Percentiles rank a stretch among this genome's conserved stretches.
Conservation (phyloP, 2,113 vertebrate genomes). For the Trematocara macrostoma region DNA sequence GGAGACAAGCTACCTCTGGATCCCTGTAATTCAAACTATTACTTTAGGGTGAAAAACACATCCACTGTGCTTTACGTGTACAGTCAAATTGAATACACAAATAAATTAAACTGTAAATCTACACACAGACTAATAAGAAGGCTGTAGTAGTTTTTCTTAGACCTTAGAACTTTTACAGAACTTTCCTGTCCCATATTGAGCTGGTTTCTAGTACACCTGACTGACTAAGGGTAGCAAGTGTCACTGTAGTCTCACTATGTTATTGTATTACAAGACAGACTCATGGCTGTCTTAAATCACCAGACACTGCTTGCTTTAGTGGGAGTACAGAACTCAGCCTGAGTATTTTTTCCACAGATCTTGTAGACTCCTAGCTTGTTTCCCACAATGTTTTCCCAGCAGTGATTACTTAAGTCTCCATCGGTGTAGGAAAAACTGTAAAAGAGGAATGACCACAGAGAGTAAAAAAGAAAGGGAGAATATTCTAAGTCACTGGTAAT, state of each 20-base stretch:
- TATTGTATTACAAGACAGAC: not conserved
- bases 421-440: not conserved
- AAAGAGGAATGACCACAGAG: not conserved
- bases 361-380: not conserved
- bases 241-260: not conserved
- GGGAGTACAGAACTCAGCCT: not conserved
- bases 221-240: not conserved
- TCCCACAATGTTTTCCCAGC: not conserved
- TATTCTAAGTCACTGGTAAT: not conserved
- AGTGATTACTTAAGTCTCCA: not conserved
- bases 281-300: not conserved
- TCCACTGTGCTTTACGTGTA: not conserved
- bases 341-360: not conserved
- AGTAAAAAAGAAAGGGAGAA: not conserved
- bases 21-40: not conserved
- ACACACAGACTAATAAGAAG: not conserved
- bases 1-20: not conserved
- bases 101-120: not conserved
- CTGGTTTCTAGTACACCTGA: not conserved
- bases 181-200: not conserved
- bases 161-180: not conserved
- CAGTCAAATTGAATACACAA: not conserved
- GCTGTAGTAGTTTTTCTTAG: not conserved
- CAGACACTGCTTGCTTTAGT: not conserved
- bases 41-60: not conserved